phyloP scores from a whole-genome alignment of 1,140 invertebrate species.

The Drosophila hydei region DNA sequence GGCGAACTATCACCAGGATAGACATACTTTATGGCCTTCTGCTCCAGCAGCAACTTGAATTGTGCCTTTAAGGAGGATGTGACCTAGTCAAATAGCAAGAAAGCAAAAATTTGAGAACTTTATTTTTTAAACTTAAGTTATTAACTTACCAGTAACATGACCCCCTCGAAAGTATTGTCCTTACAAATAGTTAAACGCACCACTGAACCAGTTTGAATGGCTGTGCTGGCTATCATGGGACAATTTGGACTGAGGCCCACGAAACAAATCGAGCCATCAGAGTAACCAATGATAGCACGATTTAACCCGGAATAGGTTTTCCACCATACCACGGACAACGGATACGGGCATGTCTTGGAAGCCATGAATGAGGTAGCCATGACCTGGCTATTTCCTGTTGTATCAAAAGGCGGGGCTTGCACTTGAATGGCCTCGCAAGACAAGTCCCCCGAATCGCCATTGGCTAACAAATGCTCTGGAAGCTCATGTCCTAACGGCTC shows the following conservation, averaged over 20 bases:
- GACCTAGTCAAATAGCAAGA: conserved; percentile 85
- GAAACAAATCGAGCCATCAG: conserved; percentile 89
- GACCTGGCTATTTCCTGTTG: conserved; percentile 83
- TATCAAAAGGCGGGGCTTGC: conserved; percentile 86
- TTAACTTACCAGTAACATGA: conserved; percentile 87
- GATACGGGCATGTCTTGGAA: conserved; percentile 85
- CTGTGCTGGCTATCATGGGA: conserved; percentile 87
- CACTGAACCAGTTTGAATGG: conserved; percentile 86
- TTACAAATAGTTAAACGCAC: conserved; percentile 87
- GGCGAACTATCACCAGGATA: conserved; percentile 85
- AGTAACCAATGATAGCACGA: conserved; percentile 89
- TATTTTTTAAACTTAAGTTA: background rate
- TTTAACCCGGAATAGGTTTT: conserved; percentile 86
- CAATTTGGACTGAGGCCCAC: conserved; percentile 88
- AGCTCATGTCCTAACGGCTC: conserved; percentile 67
- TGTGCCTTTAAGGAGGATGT: conserved; percentile 87
- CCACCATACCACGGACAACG: conserved; percentile 89
- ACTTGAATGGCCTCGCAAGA: conserved; percentile 34
- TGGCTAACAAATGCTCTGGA: conserved; percentile 68
- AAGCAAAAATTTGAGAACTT: background rate
- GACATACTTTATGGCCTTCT: conserved; percentile 86
- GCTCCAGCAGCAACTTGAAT: conserved; percentile 88
- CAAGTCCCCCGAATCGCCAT: conserved; percentile 6
- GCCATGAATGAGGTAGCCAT: conserved; percentile 84
- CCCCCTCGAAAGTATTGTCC: conserved; percentile 88